Evolutionary conservation across 2,888 invertebrate genomes (phyloP).

Genomic region (Scrobipalpa atriplicella): DNA sequence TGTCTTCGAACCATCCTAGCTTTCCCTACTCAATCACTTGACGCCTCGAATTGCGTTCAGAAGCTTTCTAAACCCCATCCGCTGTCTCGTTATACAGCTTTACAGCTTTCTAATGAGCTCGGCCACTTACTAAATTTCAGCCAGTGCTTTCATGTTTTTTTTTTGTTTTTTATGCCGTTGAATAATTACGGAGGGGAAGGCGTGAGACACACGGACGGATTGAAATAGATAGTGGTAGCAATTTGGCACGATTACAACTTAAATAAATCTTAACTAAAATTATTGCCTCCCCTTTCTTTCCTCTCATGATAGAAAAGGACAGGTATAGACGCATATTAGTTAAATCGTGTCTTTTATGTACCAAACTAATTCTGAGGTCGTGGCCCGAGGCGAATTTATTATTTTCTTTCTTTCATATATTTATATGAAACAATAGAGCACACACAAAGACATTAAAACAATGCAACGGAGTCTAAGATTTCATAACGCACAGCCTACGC

Average conservation of each 20-base stretch:
- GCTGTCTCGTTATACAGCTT: slow-evolving; percentile 48
- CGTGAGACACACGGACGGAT: slow-evolving; percentile 44
- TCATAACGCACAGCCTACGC: not conserved
- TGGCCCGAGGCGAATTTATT: too few relatives aligned
- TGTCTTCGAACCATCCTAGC: not conserved
- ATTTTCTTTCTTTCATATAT: too few relatives aligned
- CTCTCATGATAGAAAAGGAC: too few relatives aligned
- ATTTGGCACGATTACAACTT: not conserved
- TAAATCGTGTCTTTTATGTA: too few relatives aligned
- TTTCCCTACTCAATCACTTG: slow-evolving; percentile 11
- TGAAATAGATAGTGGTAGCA: not conserved
- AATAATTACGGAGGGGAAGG: slow-evolving; percentile 72
- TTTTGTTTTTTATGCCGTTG: slow-evolving; percentile 61
- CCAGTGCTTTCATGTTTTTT: slow-evolving; percentile 70
- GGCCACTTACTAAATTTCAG: slow-evolving; percentile 66
- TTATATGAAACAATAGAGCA: too few relatives aligned
- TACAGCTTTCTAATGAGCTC: slow-evolving; percentile 61
- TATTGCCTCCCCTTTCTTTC: too few relatives aligned
- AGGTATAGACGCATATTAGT: too few relatives aligned
- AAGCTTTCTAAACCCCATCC: slow-evolving; percentile 39
- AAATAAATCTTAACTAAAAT: too few relatives aligned
- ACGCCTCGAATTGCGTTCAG: slow-evolving; percentile 10
- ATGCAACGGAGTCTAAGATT: not conserved
- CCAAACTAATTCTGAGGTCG: too few relatives aligned
- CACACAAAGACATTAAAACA: not conserved